Evolutionary conservation across 2,888 invertebrate species (phyloP), one percentile per base, ranked within the genome.

Genomic region (Sipunculus nudus): DNA sequence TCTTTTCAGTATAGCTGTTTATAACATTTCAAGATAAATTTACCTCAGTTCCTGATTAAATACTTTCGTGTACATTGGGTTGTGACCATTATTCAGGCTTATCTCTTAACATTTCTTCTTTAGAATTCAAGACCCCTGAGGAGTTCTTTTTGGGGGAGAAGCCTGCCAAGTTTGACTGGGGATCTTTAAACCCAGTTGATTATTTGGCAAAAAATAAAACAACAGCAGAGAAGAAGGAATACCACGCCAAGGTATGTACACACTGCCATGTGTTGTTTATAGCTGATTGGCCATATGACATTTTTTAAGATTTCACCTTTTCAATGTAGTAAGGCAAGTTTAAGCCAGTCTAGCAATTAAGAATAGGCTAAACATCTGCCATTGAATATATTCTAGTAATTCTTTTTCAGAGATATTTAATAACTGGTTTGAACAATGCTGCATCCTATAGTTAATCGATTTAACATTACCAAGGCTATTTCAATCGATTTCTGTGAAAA

Each of bases 121-220:
- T 65, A 79, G 79, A 75, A 48, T 81, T 81, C 65, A 56, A 73
- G 26, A 81, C 81, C 21, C 81, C 80, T 38, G 81, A 81, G 47
- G 81, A 81, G 53, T 80, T 71, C 57, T 81, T 80, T 63, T 68
- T 79, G 0, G 69, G 67, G 13, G 77, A 78, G 58, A 47, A 59
- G 29, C 64, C 75, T 46, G 75, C 67, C 4, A 67, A 72, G 38
- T 81, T 79, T 67, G 59, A 72, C 16, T 81, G 80, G 80, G 55
- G 72, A 4, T 75, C 73, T 28, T 31, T 75, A 5, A 67, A 80
- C 58, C 75, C 81, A 8, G 28, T 49, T 8, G 66, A 62, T 2
- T 70, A 19, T 31, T 23, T 56, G 39, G 26, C 13, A n/a, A 16
- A 32, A 32, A 43, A 23, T 67, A 62, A 25, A 49, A n/a, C n/a